Evolutionary conservation across 1,140 invertebrate genomes (phyloP).

Genomic region (Euwallacea fornicatus): DNA sequence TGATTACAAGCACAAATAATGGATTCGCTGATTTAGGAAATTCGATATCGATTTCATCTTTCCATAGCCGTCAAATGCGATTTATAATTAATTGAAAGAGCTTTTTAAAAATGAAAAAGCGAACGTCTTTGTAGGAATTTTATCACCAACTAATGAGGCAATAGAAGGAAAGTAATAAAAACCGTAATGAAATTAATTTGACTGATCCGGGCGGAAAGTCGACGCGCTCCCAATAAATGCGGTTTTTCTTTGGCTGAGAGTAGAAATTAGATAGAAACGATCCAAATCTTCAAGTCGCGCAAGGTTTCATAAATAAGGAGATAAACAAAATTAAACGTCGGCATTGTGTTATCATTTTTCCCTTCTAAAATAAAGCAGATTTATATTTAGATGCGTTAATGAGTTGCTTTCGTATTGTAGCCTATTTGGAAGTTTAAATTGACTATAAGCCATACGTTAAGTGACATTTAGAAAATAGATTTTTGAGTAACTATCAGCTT

Average conservation of each 20-base stretch:
- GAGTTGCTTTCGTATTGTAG: background rate
- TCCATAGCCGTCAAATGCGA: conserved; percentile 8
- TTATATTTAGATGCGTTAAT: conserved; percentile 38
- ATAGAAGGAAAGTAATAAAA: conserved; percentile 8
- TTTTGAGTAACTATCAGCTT: no score
- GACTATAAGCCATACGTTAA: no score
- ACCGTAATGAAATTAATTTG: conserved; percentile 14
- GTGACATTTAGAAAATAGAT: no score
- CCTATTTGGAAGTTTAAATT: no score
- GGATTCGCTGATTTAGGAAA: no score
- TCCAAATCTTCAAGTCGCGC: background rate
- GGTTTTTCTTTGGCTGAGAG: conserved; percentile 1
- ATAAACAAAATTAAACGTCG: conserved; percentile 35
- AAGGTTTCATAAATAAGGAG: conserved; percentile 16
- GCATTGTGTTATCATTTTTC: conserved; percentile 17
- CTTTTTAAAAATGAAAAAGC: conserved; percentile 7
- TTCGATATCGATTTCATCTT: background rate
- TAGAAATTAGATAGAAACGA: conserved; percentile 12
- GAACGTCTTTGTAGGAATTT: background rate
- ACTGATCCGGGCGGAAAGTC: background rate
- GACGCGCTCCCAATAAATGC: conserved; percentile 14
- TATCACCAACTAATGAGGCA: conserved; percentile 11
- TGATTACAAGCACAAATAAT: no score
- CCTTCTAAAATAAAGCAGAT: conserved; percentile 34
- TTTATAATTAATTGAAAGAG: conserved; percentile 12